Evolutionary conservation across 2,797 vertebrate genomes (phyloP).

Genomic region (Xerus rutilus): DNA sequence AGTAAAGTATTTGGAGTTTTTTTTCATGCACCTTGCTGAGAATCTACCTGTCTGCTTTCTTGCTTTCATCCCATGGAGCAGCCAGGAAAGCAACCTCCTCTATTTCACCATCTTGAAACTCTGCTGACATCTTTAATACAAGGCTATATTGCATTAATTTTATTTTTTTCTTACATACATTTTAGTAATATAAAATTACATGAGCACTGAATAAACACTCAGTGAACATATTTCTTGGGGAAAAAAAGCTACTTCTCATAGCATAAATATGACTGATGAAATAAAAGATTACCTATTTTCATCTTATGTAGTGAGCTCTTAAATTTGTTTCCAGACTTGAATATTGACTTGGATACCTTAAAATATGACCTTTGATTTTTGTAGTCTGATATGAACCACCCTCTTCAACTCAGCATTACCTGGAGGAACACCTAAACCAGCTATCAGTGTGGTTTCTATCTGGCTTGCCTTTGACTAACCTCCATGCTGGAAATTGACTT

Average conservation of each 20-base stretch:
- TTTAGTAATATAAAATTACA: neutral
- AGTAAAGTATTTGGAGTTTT: too few species aligned
- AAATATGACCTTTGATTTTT: neutral
- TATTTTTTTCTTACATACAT: neutral
- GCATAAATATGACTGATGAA: neutral
- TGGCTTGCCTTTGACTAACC: neutral
- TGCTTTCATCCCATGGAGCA: too few species aligned
- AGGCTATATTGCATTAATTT: neutral
- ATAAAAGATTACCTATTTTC: neutral
- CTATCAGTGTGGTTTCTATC: neutral
- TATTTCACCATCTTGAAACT: too few species aligned
- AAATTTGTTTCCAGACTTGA: neutral
- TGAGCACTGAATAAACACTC: neutral
- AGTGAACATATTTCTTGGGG: neutral
- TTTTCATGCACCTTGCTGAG: too few species aligned
- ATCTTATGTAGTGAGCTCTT: neutral
- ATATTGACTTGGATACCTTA: neutral
- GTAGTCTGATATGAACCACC: neutral
- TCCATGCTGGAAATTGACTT: neutral
- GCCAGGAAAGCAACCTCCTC: too few species aligned
- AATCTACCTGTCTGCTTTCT: too few species aligned
- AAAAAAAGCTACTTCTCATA: neutral
- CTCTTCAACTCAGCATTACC: neutral
- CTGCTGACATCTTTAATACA: conserved; percentile 4
- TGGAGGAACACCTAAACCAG: neutral